Evolutionary conservation across 2,113 vertebrate genomes (phyloP).

Genomic region (Bungarus multicinctus): DNA sequence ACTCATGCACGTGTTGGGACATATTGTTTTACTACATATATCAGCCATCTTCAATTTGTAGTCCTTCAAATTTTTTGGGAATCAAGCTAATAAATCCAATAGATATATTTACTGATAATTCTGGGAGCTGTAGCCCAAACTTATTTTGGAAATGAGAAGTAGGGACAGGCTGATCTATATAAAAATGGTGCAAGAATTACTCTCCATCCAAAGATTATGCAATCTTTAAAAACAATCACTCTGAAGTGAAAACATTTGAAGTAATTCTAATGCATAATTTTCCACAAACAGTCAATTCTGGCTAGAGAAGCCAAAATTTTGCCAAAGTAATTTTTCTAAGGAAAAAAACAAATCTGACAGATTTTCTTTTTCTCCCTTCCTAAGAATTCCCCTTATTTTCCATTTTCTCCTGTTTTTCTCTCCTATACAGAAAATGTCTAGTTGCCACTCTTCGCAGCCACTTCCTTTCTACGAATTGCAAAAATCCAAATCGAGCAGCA

Average conservation of each 20-base stretch:
- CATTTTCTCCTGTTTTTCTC: not conserved
- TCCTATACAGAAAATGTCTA: not conserved
- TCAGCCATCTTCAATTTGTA: not conserved
- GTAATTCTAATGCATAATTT: not conserved
- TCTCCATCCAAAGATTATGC: not conserved
- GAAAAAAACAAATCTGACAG: not conserved
- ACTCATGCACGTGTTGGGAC: not conserved
- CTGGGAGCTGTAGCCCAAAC: not conserved
- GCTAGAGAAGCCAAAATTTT: not conserved
- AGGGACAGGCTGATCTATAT: not conserved
- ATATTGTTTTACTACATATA: not conserved
- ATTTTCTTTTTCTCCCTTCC: not conserved
- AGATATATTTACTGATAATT: not conserved
- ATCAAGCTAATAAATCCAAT: not conserved
- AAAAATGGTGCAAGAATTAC: not conserved
- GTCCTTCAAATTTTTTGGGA: not conserved
- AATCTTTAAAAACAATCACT: not conserved
- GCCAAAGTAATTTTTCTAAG: not conserved
- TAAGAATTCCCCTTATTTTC: not conserved
- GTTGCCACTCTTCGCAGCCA: not conserved
- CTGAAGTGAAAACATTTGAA: not conserved
- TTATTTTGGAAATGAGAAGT: not conserved
- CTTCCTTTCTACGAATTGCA: not conserved
- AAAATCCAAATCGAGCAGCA: not conserved
- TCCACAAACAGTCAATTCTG: not conserved